Evolutionary conservation across 2,888 invertebrate species (phyloP).

Genomic region (Acleris holmiana): DNA sequence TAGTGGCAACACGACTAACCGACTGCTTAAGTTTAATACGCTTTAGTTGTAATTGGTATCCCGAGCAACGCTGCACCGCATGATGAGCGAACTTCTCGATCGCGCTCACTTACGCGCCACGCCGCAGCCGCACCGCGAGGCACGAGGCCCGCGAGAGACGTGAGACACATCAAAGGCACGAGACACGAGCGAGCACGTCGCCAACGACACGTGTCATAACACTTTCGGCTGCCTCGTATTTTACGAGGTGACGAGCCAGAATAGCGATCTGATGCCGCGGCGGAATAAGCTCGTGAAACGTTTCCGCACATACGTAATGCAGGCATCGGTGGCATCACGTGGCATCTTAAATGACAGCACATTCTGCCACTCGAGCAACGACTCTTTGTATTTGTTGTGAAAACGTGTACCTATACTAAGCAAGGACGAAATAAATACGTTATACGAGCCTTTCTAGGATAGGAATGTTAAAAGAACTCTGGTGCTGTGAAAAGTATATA

Average conservation of each 20-base stretch:
- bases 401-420: too few species aligned
- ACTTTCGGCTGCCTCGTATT: conserved; percentile 21
- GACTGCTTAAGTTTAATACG: conserved; percentile 12
- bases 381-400: too few species aligned
- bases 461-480: too few species aligned
- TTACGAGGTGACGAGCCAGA: conserved; percentile 19
- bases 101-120: not conserved
- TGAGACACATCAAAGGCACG: not conserved
- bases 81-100: conserved; percentile 9
- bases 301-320: not conserved
- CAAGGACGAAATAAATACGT: too few species aligned
- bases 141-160: not conserved
- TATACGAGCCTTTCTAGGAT: too few species aligned
- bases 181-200: conserved; percentile 15
- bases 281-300: conserved; percentile 5
- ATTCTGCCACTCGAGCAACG: too few species aligned
- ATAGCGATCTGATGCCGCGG: conserved; percentile 21
- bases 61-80: conserved; percentile 4
- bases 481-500: too few species aligned
- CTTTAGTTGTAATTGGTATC: conserved; percentile 4
- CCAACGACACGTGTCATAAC: conserved; percentile 23
- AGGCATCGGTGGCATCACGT: not conserved
- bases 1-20: conserved; percentile 4
- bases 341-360: too few species aligned
- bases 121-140: not conserved